A percentile compares a stretch with the other conserved stretches of the same genome.
phyloP scores from a whole-genome alignment of 2,113 vertebrate species.

The Cranoglanis bouderius region DNA sequence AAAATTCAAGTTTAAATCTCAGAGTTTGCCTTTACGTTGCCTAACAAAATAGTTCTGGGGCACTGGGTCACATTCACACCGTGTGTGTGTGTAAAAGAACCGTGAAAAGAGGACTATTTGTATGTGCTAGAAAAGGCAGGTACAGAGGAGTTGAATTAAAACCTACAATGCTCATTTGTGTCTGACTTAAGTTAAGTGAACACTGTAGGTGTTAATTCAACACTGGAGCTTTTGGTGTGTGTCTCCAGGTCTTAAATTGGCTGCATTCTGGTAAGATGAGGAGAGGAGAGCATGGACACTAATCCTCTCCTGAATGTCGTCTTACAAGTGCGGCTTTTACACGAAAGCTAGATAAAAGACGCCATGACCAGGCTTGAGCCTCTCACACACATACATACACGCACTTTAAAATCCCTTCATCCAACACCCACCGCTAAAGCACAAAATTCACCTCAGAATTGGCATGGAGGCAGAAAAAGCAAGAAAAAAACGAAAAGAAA shows the following conservation, averaged over 20 bases:
- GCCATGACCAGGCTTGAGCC: constrained; percentile 44
- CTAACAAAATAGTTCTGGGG: neutral
- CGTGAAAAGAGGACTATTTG: neutral
- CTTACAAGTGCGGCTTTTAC: constrained; percentile 81
- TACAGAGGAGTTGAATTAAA: neutral
- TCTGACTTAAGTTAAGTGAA: neutral
- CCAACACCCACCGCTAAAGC: neutral
- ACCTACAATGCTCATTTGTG: constrained; percentile 14
- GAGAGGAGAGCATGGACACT: constrained; percentile 80
- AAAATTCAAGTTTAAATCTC: neutral
- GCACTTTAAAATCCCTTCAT: constrained; percentile 7
- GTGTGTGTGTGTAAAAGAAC: neutral
- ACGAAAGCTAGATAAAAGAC: constrained; percentile 75
- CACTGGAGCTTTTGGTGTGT: constrained; percentile 43
- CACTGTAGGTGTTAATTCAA: constrained; percentile 37
- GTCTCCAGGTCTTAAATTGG: constrained; percentile 71
- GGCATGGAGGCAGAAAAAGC: constrained; percentile 11
- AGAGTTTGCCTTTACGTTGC: neutral
- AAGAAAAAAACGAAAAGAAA: neutral
- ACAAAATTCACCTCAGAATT: constrained; percentile 4
- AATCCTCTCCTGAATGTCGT: constrained; percentile 84
- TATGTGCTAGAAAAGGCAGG: constrained; percentile 39
- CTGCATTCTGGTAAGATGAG: constrained; percentile 80
- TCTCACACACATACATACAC: neutral
- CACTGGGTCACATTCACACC: neutral